Evolutionary conservation across 2,888 invertebrate genomes (phyloP).

Genomic region (Uloborus plumipes): DNA sequence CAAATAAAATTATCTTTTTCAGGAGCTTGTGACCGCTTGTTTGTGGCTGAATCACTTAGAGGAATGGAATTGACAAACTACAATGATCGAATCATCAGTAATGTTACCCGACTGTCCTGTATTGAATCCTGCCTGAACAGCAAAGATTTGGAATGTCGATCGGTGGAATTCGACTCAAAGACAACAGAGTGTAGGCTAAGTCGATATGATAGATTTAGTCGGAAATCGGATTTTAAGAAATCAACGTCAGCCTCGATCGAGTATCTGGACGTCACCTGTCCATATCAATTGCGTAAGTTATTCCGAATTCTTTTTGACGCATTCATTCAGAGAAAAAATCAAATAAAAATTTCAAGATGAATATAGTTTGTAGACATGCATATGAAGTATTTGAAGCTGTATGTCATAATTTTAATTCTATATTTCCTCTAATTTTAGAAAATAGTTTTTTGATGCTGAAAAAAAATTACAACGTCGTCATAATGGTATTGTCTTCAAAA

Average conservation of each 20-base stretch:
- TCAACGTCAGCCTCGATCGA: conserved; percentile 68
- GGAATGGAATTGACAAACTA: conserved; percentile 69
- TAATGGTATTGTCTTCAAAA: too few relatives aligned
- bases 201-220: conserved; percentile 70
- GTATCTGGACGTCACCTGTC: conserved; percentile 70
- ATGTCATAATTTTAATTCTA: too few relatives aligned
- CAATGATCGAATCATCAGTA: conserved; percentile 69
- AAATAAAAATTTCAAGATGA: too few relatives aligned
- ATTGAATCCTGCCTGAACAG: conserved; percentile 70
- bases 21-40: conserved; percentile 62
- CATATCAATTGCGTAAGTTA: conserved; percentile 57
- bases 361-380: too few relatives aligned
- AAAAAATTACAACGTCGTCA: too few relatives aligned
- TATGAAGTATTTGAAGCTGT: too few relatives aligned
- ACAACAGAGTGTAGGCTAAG: conserved; percentile 69
- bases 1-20: not conserved
- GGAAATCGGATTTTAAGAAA: conserved; percentile 69
- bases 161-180: conserved; percentile 71
- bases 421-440: too few relatives aligned
- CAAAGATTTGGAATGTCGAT: conserved; percentile 70
- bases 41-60: conserved; percentile 52
- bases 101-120: conserved; percentile 70
- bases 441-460: too few relatives aligned
- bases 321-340: too few relatives aligned
- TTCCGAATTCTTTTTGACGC: not conserved